A percentile compares a stretch with the other conserved stretches of the same genome.
phyloP scores from a whole-genome alignment of 2,888 invertebrate species.

The Sacculina carcini region DNA sequence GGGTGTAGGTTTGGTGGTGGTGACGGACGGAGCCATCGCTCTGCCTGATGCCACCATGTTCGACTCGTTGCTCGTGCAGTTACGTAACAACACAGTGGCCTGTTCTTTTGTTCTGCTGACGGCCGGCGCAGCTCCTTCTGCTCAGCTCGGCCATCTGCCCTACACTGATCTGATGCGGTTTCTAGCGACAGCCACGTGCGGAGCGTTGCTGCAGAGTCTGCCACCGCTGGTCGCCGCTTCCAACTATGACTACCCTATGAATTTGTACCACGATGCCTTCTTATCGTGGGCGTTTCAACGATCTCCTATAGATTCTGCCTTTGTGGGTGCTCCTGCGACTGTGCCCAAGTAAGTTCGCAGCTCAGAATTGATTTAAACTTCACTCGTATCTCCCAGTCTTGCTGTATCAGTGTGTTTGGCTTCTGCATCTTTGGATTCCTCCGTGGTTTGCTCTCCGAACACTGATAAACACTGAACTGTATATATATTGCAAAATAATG shows the following conservation, averaged over 20 bases:
- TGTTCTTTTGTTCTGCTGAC: conserved; percentile 48
- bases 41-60: conserved; percentile 42
- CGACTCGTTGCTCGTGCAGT: conserved; percentile 40
- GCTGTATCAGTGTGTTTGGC: too few relatives aligned
- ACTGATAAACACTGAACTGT: too few relatives aligned
- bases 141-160: conserved; percentile 35
- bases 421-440: too few relatives aligned
- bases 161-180: conserved; percentile 46
- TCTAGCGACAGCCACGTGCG: conserved; percentile 44
- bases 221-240: conserved; percentile 21
- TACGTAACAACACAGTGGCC: conserved; percentile 41
- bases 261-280: conserved; percentile 32
- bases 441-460: too few relatives aligned
- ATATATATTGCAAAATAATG: too few relatives aligned
- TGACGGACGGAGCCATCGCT: conserved; percentile 43
- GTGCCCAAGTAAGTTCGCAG: too few relatives aligned
- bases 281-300: conserved; percentile 33
- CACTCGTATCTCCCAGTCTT: too few relatives aligned
- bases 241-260: conserved; percentile 21
- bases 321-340: too few relatives aligned
- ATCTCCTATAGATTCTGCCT: too few relatives aligned
- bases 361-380: too few relatives aligned
- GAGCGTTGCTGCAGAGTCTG: conserved; percentile 33
- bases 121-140: conserved; percentile 34
- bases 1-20: conserved; percentile 38